Evolutionary conservation across 2,113 vertebrate genomes (phyloP), one percentile per base, ranked within the genome.

Genomic region (Dromaius novaehollandiae): DNA sequence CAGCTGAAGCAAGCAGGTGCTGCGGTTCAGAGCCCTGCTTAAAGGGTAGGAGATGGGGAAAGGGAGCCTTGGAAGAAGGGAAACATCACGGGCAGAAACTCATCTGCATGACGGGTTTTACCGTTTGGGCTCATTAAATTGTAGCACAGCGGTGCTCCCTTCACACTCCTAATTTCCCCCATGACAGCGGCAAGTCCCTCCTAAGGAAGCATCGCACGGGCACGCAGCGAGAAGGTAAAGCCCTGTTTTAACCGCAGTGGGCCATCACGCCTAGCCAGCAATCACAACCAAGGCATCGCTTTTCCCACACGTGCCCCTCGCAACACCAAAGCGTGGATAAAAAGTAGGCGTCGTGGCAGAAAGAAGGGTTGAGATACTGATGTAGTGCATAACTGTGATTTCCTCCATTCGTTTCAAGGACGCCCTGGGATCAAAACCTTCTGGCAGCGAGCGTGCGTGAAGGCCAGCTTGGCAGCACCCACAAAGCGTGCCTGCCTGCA

Each of bases 1-100:
- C 93, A 91, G 92, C 95, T 94, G 97, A 97, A 93, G 81, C 82
- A 94, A 90, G 96, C 92, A 97, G 96, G 93, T 97, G 96, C 95
- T 96, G 92, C 0, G 2, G 88, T 82, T 96, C 93, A 86, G 92
- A 94, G 77, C 24, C 69, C 74, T 0, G 0, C 38, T 63, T 58
- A 36, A 91, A 82, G 25, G 40, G n/a, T 44, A 50, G 44, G 26
- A 58, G 74, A 76, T 0, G 10, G 58, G 76, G 16, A 17, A 70
- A 15, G 19, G 73, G 28, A 34, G 17, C 19, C 17, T 34, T 34
- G 56, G 50, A 22, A 20, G 81, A 19, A 91, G 70, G 75, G 83
- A 82, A 69, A 70, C 4, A 0, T 60, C 58, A n/a, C 2, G 1
- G 53, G 6, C 4, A 22, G 71, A 88, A 89, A 50, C 65, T 78